Evolutionary conservation across 2,888 invertebrate species (phyloP), one percentile per base, ranked within the genome.

Genomic region (Pheosia gnoma): DNA sequence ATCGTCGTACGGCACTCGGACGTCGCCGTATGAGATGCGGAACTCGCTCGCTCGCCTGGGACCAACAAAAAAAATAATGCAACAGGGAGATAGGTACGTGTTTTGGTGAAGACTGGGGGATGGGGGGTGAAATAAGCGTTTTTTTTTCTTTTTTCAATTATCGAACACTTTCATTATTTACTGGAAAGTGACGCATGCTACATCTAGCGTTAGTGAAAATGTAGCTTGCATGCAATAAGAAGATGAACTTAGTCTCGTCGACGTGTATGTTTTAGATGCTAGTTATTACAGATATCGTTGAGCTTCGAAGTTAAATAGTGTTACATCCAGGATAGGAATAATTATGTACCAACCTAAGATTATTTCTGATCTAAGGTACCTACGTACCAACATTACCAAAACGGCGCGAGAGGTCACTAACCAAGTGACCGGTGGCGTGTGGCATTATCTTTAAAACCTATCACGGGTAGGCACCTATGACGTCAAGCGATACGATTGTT

Each of bases 31-130:
- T 57, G 88, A 82, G 60, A 91, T 79, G 55, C 89, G 86, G 71
- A 87, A 81, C 67, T 91, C 88, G 72, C 92, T 92, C 53, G 90
- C 89, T 49, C 92, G 87, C 81, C 93, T 93, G 86, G 49, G 55
- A 59, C 54, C 3, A 68, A 75, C 64, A 55, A 66, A 61, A 66
- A 45, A 52, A 55, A 53, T 57, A 54, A 56, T n/a, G 38, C 51
- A 25, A 25, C 58, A 57, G 36, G 11, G 6, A 10, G 11, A n/a
- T 47, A 47, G n/a, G n/a, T n/a, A n/a, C 47, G 47, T 47, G 47
- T 47, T 4, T n/a, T n/a, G 47, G 47, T 47, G 47, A 47, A 47
- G 47, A 11, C n/a, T 47, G n/a, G n/a, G n/a, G n/a, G n/a, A n/a
- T n/a, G 11, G n/a, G 10, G 11, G 11, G 3, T 4, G n/a, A 11